Evolutionary conservation across 2,888 invertebrate genomes (phyloP), one percentile per base, ranked within the genome.

Genomic region (Eupithecia dodoneata): DNA sequence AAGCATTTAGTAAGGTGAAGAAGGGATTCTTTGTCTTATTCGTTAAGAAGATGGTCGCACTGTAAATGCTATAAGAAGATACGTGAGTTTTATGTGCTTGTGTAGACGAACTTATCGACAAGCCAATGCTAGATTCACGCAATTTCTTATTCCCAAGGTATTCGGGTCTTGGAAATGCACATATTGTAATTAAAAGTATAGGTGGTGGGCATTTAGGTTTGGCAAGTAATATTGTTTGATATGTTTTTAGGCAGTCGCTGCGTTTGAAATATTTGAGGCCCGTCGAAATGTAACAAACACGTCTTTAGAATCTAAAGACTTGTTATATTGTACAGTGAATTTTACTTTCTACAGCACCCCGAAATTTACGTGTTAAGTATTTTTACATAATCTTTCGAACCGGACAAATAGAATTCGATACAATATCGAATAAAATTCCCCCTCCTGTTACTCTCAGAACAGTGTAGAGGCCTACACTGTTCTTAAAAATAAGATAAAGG

Each of bases 91-190:
- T 12, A 55, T 44, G 69, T 72, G 72, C 72, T 71, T 49, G 71
- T 55, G 65, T 65, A 42, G 44, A 44, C 67, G 18, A n/a, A 44
- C 44, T 67, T 42, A 42, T 67, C 15, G 67, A 67, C 44, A 69
- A 69, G 67, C 67, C 44, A 30, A 63, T 69, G n/a, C 44, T 67
- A 44, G 44, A 15, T 67, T 44, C 67, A 69, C 67, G 67, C 67
- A 45, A 69, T 63, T 63, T 63, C 63, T 63, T 30, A 30, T 63
- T 63, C 63, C 30, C 63, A 63, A 63, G 63, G 63, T 59, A 72
- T 72, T 70, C 44, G 52, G 74, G 69, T 69, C 74, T 63, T 72
- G 15, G 63, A 69, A 63, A 77, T 63, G 41, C 59, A 47, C 55
- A 12, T 45, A 13, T 47, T 47, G 47, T 49, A 49, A 49, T 5